A percentile compares a stretch with the other conserved stretches of the same genome.
Evolutionary conservation across 2,113 vertebrate genomes (phyloP).

Genomic region (Rutilus rutilus): DNA sequence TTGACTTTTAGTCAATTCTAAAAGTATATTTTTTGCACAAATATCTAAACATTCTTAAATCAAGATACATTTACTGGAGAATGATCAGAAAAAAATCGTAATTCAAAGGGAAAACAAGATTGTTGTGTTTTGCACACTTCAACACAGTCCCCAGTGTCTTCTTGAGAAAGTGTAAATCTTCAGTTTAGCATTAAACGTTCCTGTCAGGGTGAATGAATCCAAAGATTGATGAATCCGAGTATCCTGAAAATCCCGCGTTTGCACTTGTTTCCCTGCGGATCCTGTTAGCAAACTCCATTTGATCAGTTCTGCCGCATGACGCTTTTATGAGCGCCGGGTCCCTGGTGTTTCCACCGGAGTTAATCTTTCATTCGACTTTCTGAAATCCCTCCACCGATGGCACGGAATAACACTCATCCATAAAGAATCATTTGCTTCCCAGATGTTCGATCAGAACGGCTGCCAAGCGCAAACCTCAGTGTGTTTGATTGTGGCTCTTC

Average conservation of each 20-base stretch:
- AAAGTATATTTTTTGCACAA: too few relatives aligned
- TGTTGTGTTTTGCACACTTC: too few relatives aligned
- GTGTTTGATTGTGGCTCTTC: slow-evolving; percentile 43
- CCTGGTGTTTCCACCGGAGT: slow-evolving; percentile 60
- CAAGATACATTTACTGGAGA: too few relatives aligned
- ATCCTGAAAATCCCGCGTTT: slow-evolving; percentile 58
- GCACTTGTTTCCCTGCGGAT: slow-evolving; percentile 43
- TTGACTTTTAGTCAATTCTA: too few relatives aligned
- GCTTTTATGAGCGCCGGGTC: slow-evolving; percentile 57
- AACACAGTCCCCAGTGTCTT: too few relatives aligned
- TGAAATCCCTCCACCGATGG: slow-evolving; percentile 56
- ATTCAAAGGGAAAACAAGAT: too few relatives aligned
- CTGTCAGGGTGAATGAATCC: neutral
- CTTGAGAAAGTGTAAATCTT: neutral
- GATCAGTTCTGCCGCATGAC: slow-evolving; percentile 58
- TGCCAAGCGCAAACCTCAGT: slow-evolving; percentile 45
- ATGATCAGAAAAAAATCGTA: too few relatives aligned
- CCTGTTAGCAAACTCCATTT: slow-evolving; percentile 60
- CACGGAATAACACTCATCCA: slow-evolving; percentile 57
- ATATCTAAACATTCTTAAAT: too few relatives aligned
- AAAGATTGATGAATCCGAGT: slow-evolving; percentile 40
- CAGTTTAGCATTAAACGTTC: neutral
- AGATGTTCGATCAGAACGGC: slow-evolving; percentile 50
- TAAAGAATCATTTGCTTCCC: slow-evolving; percentile 64
- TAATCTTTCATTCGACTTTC: slow-evolving; percentile 61